Percentiles rank a stretch among this genome's conserved stretches.
These are phyloP conservation scores for Synaphobranchus kaupii DNA, from an alignment of 2,797 vertebrate species.

Conservation along the genomic window DNA sequence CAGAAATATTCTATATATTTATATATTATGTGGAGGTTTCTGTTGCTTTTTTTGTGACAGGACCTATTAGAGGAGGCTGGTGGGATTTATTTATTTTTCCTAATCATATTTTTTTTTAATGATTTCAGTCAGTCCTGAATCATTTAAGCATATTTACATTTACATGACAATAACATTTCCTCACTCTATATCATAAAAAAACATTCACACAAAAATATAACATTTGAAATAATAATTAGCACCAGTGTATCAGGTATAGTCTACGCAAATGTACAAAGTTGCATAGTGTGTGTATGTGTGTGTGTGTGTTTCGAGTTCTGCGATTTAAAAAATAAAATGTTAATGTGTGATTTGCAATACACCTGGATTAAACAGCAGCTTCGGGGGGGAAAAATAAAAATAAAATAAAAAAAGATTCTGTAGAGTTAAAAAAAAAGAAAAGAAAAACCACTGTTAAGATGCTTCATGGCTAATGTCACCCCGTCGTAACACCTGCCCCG, in stretches of 20 bases:
- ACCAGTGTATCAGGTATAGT: conserved; percentile 99
- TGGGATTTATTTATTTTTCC: conserved; percentile 39
- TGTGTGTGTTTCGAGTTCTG: conserved; percentile 51
- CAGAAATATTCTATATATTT: conserved; percentile 60
- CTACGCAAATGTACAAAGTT: conserved; percentile 92
- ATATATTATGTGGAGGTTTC: conserved; percentile 59
- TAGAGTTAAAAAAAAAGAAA: background rate
- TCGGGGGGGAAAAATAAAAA: conserved; percentile 37
- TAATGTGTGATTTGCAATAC: conserved; percentile 52
- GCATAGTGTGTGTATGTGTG: conserved; percentile 83
- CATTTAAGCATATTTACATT: conserved; percentile 77
- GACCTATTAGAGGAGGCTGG: conserved; percentile 60
- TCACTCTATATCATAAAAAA: conserved; percentile 83
- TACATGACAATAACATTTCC: conserved; percentile 85
- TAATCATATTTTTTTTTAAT: conserved; percentile 21
- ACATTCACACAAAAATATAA: conserved; percentile 98
- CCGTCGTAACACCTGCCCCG: background rate
- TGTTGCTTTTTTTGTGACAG: conserved; percentile 55
- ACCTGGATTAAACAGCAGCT: conserved; percentile 60
- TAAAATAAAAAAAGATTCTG: conserved; percentile 23
- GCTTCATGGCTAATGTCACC: conserved; percentile 2
- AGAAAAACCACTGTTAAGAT: conserved; percentile 5
- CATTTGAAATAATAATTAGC: conserved; percentile 99
- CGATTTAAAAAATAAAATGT: conserved; percentile 49
- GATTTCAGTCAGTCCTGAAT: conserved; percentile 79